Conservation (phyloP, 2,797 vertebrate species). For the Gobio occitaniae region DNA sequence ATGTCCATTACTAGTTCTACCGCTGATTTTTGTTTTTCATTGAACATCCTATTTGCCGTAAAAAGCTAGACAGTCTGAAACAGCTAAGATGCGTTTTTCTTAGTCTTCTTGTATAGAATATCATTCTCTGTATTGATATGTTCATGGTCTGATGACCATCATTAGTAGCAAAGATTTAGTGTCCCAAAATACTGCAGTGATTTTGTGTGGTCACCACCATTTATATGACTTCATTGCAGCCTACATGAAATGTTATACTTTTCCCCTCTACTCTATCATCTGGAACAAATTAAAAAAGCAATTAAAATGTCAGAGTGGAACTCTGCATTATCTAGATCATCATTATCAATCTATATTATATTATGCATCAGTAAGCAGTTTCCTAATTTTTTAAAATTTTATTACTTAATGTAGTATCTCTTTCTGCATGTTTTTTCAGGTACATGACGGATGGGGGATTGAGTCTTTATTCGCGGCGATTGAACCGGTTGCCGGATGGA, state of each 20-base stretch:
- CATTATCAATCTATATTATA: not conserved
- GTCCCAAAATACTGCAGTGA: not conserved
- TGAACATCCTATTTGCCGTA: not conserved
- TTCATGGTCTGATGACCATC: not conserved
- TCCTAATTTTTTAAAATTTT: not conserved
- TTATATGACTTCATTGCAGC: not conserved
- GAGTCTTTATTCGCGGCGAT: slow-evolving; percentile 90
- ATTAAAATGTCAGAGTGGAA: not conserved
- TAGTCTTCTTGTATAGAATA: not conserved
- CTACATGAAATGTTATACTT: not conserved
- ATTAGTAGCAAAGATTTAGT: not conserved
- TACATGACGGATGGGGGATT: slow-evolving; percentile 97
- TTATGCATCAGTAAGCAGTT: not conserved
- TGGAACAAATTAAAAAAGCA: not conserved
- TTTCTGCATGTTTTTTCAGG: slow-evolving; percentile 70
- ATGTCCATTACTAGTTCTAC: not conserved
- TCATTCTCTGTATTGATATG: not conserved
- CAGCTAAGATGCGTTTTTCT: not conserved
- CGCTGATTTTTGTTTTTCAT: not conserved
- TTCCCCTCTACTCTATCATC: not conserved
- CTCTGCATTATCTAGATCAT: not conserved
- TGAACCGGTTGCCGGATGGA: slow-evolving; percentile 91
- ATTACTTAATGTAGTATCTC: not conserved
- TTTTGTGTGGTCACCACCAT: not conserved
- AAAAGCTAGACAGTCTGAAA: not conserved